Percentiles rank a stretch among this genome's conserved stretches.
These are phyloP conservation scores for Cyanoderma ruficeps DNA, from an alignment of 2,113 vertebrate species.

Conservation along the genomic window DNA sequence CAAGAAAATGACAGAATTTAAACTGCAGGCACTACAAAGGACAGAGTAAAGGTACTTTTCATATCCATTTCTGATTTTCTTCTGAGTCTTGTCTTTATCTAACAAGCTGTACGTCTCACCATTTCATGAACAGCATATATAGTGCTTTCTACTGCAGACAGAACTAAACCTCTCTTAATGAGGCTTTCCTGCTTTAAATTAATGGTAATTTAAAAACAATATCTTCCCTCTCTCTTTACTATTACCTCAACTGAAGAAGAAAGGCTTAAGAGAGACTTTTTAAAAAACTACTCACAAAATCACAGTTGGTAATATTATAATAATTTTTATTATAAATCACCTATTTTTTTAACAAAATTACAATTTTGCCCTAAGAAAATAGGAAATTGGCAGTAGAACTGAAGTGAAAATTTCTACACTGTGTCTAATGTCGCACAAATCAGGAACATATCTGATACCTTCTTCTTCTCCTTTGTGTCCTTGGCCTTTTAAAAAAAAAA, in stretches of 20 bases:
- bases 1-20: not conserved
- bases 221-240: not conserved
- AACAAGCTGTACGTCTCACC: not conserved
- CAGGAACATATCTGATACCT: not conserved
- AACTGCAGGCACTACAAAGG: not conserved
- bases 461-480: not conserved
- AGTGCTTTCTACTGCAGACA: not conserved
- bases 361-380: not conserved
- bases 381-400: not conserved
- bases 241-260: not conserved
- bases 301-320: not conserved
- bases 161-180: not conserved
- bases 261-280: not conserved
- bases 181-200: not conserved
- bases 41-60: not conserved
- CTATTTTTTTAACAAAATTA: not conserved
- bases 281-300: not conserved
- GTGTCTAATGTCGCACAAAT: not conserved
- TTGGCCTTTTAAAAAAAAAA: not conserved
- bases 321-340: not conserved
- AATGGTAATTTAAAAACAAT: not conserved
- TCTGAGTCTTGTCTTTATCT: not conserved
- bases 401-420: not conserved
- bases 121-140: not conserved
- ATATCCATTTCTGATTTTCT: not conserved